A percentile compares a stretch with the other conserved stretches of the same genome.
Evolutionary conservation across 2,888 invertebrate species (phyloP).

Genomic region (Hedychridium roseum): DNA sequence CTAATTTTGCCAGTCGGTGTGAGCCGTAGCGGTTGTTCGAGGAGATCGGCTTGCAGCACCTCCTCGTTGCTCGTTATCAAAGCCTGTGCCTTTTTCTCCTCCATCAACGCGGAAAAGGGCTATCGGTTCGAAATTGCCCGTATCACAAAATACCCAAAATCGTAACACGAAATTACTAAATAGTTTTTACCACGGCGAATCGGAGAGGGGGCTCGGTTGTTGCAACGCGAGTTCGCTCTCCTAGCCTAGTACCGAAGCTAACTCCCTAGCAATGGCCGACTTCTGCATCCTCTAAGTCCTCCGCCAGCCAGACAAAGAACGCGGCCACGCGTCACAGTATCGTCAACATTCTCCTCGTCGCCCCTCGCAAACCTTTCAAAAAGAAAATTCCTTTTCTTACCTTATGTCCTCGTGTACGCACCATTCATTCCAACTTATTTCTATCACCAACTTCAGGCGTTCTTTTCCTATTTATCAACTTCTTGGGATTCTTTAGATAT

Average conservation of each 20-base stretch:
- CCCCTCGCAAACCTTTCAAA: not conserved
- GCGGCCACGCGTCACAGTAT: not conserved
- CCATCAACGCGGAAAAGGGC: constrained; percentile 33
- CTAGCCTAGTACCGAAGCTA: constrained; percentile 56
- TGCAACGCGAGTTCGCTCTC: constrained; percentile 21
- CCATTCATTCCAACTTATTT: not conserved
- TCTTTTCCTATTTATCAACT: not conserved
- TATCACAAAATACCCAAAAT: constrained; percentile 49
- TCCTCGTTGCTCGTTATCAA: constrained; percentile 28
- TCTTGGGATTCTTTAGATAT: not conserved
- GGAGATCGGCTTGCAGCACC: constrained; percentile 25
- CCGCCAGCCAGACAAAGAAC: not conserved
- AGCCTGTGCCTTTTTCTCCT: constrained; percentile 36
- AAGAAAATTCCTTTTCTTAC: not conserved
- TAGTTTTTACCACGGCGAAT: constrained; percentile 48
- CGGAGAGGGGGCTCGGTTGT: constrained; percentile 26
- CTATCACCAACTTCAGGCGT: not conserved
- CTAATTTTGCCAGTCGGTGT: constrained; percentile 62
- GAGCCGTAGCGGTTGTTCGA: too few species aligned
- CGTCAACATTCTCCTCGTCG: not conserved
- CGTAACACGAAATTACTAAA: constrained; percentile 58
- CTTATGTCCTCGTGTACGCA: not conserved
- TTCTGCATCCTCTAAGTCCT: constrained; percentile 6
- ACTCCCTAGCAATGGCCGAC: constrained; percentile 55
- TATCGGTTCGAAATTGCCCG: constrained; percentile 37